Base-by-base conservation (phyloP, 2,797 vertebrate genomes). In the Lutra lutra region DNA sequence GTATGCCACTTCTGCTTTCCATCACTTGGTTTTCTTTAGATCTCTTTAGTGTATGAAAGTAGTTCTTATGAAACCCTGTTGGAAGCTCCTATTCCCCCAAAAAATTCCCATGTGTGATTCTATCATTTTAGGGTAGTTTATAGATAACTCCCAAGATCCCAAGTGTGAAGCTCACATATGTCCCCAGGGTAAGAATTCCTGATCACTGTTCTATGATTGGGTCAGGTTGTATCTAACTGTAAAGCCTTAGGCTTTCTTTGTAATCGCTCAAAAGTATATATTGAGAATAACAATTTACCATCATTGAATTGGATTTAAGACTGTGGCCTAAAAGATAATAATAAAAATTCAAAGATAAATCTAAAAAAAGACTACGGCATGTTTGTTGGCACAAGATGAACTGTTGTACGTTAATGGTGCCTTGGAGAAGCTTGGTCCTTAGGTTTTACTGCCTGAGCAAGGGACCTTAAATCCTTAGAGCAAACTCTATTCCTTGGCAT, bases 211-310 rank as follows among this genome's bases (percentile, higher is more conserved):
- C 86, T 87, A 14, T 60, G 35, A 73, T 86, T 62, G 48, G 66
- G 58, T 54, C 20, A 66, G 54, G 40, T 72, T 90, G 11, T 8
- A 8, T 92, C 38, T 66, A 72, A 85, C 51, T 8, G 20, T 51
- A 70, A 78, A 77, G 79, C 20, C 72, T 97, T 93, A 70, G 56
- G 62, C 62, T 94, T 94, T 89, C 68, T 93, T 89, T 86, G 51
- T 79, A 64, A 51, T 54, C 35, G 38, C n/a, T 87, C 29, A 89
- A 86, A 91, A 91, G 7, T 48, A 7, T 73, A 78, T 86, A 25
- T 89, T 95, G 38, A 75, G 25, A 87, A 77, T 89, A 73, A 40
- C 51, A 77, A 1, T 64, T 54, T 75, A 2, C 51, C 29, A 1
- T 72, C 54, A 32, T 15, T 89, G 73, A 83, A 14, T 66, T 89